Evolutionary conservation across 2,888 invertebrate species (phyloP).

Genomic region (Acanthosepion pharaonis): DNA sequence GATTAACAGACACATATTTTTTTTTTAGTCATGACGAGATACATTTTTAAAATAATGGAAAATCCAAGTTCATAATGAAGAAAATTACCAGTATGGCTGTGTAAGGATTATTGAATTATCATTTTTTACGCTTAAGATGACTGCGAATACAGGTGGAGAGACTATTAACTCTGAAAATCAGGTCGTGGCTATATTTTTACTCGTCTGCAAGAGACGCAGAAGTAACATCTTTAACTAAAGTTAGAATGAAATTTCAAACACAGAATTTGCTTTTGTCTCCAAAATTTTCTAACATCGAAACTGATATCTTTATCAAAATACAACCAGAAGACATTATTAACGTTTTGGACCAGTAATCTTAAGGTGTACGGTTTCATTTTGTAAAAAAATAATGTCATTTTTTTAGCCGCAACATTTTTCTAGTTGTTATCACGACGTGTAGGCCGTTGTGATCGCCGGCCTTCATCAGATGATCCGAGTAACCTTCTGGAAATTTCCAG

Average conservation of each 20-base stretch:
- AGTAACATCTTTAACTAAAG: background rate
- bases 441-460: no score
- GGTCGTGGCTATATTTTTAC: background rate
- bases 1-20: background rate
- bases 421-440: no score
- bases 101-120: background rate
- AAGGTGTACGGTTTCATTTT: no score
- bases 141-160: background rate
- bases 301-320: no score
- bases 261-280: background rate
- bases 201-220: background rate
- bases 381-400: no score
- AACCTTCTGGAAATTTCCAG: no score
- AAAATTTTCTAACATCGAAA: no score
- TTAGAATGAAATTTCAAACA: background rate
- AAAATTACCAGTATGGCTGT: background rate
- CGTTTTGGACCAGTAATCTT: no score
- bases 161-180: background rate
- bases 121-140: background rate
- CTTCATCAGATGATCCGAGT: no score
- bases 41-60: background rate
- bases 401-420: no score
- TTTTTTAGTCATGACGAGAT: background rate
- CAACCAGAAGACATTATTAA: no score
- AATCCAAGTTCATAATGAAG: background rate